phyloP scores from a whole-genome alignment of 2,797 vertebrate species.

The Pteronotus mesoamericanus region DNA sequence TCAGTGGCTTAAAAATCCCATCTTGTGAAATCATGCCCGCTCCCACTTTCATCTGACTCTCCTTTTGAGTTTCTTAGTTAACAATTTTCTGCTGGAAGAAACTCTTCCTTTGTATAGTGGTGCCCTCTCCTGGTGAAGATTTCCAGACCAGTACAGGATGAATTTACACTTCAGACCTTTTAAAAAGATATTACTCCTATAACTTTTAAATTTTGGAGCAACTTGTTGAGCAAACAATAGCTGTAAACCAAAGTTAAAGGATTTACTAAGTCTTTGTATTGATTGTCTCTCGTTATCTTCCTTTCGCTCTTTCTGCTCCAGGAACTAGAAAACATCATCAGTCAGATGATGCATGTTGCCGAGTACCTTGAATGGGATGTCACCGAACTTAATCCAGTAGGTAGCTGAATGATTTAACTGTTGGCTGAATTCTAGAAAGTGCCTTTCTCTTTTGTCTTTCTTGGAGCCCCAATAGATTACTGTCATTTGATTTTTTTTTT shows the following conservation, averaged over 20 bases:
- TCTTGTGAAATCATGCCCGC: neutral
- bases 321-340: slow-evolving; percentile 96
- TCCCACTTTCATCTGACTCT: neutral
- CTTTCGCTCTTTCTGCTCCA: slow-evolving; percentile 58
- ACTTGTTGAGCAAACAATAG: neutral
- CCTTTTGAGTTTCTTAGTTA: neutral
- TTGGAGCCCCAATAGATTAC: neutral
- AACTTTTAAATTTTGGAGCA: neutral
- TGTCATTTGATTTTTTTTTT: neutral
- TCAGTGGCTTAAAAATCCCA: neutral
- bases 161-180: neutral
- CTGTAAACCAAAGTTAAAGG: neutral
- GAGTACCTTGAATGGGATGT: slow-evolving; percentile 97
- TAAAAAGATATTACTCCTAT: neutral
- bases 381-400: slow-evolving; percentile 94
- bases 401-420: slow-evolving; percentile 40
- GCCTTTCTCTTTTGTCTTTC: neutral
- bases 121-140: slow-evolving; percentile 47
- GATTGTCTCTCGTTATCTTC: neutral
- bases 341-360: slow-evolving; percentile 98
- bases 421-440: neutral
- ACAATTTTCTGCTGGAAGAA: neutral
- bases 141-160: neutral
- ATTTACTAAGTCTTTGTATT: neutral
- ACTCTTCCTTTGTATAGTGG: neutral